Evolutionary conservation across 2,888 invertebrate species (phyloP), one percentile per base, ranked within the genome.

Genomic region (Pristionchus arcanus): DNA sequence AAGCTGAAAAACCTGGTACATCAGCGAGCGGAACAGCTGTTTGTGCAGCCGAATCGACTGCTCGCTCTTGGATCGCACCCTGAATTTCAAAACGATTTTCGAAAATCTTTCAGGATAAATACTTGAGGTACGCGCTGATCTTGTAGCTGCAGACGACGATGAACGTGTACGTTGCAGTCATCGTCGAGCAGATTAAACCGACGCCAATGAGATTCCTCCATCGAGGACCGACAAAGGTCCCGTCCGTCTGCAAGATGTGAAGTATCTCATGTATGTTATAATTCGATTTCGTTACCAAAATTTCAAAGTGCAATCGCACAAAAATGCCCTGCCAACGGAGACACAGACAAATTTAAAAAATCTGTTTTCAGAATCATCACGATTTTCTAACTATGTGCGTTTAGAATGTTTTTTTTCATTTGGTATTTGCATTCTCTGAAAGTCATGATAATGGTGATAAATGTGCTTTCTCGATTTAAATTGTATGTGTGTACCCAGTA

Each of bases 31-130:
- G 28, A 81, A 81, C 4, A 81, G 28, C 49, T 81, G 81, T n/a
- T 81, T 81, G 37, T 81, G 81, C 13, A 81, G 25, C 4, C 81
- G 81, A 31, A 81, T 81, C 15, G 81, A 49, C n/a, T 81, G 49
- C 49, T 42, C n/a, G 49, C 81, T 81, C 34, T 81, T 81, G 1
- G 37, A 15, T n/a, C 28, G 49, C n/a, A 28, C 34, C 21, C 81
- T 81, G 53, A 42, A 34, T 37, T 19, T 74, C 25, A 4, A 7
- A 37, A 7, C 42, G 19, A 34, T 34, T 71, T 77, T 34, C n/a
- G n/a, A 19, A 74, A 74, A 11, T n/a, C 2, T 21, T 37, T 16
- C 16, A 9, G 13, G 15, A 77, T 3, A n/a, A 28, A 9, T 31
- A 81, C 81, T 81, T 81, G 13, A 81, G 81, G 37, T 81, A 81